phyloP scores from a whole-genome alignment of 1,140 invertebrate genomes.

The fruit fly (Drosophila melanogaster) region Release_6_plus_ISO1_MT NC_004354.4:18222001-18222500 shows the following conservation, averaged over 20 bases:
- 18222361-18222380: conserved; percentile 1
- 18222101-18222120: neutral
- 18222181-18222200: conserved; percentile 71
- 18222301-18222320: neutral
- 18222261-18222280: conserved; percentile 64
- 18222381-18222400: neutral
- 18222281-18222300: conserved; percentile 10
- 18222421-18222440: conserved; percentile 33
- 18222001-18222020: conserved; percentile 75
- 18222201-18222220: neutral
- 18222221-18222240: neutral
- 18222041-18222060: neutral
- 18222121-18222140: neutral
- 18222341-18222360: conserved; percentile 40
- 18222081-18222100: conserved; percentile 50
- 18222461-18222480: conserved; percentile 82
- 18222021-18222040: conserved; percentile 29
- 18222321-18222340: conserved; percentile 11
- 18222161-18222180: conserved; percentile 57
- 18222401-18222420: conserved; percentile 21
- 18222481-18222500: conserved; percentile 52
- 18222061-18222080: neutral
- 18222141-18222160: conserved; percentile 21
- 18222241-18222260: conserved; percentile 3
- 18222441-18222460: conserved; percentile 68